These are phyloP conservation scores for Aphelenchoides besseyi DNA, from an alignment of 1,140 invertebrate genomes.

Conservation along the genomic window DNA sequence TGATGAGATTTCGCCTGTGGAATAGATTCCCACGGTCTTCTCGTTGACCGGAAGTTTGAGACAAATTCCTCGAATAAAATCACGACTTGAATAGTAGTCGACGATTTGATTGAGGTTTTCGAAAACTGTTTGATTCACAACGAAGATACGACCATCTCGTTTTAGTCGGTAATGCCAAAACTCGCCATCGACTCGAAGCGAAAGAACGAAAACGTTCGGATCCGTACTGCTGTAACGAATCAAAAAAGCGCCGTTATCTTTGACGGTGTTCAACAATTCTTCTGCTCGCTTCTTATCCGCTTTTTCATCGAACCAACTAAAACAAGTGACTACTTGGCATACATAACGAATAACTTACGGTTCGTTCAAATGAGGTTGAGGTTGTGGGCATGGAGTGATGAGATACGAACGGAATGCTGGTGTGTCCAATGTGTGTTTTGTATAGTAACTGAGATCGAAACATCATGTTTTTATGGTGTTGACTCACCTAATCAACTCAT, in stretches of 20 bases:
- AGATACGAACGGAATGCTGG: conserved; percentile 51
- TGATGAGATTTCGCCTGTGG: conserved; percentile 9
- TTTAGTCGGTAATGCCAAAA: conserved; percentile 61
- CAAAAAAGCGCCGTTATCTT: conserved; percentile 58
- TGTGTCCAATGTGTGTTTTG: conserved; percentile 50
- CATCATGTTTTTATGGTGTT: background rate
- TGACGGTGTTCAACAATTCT: conserved; percentile 53
- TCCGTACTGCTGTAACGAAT: conserved; percentile 55
- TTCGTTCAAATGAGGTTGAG: conserved; percentile 58
- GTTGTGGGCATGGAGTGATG: conserved; percentile 55
- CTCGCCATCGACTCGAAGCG: conserved; percentile 51
- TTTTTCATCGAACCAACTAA: conserved; percentile 52
- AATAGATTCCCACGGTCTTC: conserved; percentile 47
- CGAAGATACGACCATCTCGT: conserved; percentile 60
- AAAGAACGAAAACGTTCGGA: conserved; percentile 58
- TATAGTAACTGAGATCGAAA: conserved; percentile 50
- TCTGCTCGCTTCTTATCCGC: conserved; percentile 56
- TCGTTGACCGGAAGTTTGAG: conserved; percentile 58
- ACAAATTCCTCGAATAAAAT: conserved; percentile 58
- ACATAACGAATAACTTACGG: conserved; percentile 36
- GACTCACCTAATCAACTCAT: conserved; percentile 53
- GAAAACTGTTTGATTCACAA: conserved; percentile 60
- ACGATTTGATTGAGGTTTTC: conserved; percentile 61
- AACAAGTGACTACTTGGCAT: background rate
- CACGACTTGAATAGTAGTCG: conserved; percentile 51